phyloP scores from a whole-genome alignment of 2,113 vertebrate genomes.

The Gymnocephalus cernua region DNA sequence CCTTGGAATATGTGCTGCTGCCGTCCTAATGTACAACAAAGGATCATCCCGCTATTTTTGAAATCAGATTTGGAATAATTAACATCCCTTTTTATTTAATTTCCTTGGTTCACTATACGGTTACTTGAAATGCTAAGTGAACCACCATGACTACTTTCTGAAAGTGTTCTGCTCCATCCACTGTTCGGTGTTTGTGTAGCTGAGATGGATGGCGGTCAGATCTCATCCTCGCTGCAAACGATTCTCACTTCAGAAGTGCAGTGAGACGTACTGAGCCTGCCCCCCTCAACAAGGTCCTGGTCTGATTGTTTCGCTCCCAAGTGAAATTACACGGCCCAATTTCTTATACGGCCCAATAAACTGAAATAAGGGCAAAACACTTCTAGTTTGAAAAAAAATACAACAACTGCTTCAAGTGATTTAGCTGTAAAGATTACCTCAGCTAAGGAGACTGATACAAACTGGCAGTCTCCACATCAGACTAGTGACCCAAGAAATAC shows the following conservation, averaged over 20 bases:
- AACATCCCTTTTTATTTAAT: slow-evolving; percentile 13
- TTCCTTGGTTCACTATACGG: slow-evolving; percentile 1
- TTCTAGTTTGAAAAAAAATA: slow-evolving; percentile 15
- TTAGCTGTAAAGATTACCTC: slow-evolving; percentile 46
- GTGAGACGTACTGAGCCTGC: slow-evolving; percentile 4
- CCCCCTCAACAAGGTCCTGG: slow-evolving; percentile 35
- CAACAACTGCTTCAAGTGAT: slow-evolving; percentile 29
- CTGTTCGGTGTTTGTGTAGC: neutral
- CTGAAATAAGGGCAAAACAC: slow-evolving; percentile 49
- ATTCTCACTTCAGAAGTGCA: slow-evolving; percentile 14
- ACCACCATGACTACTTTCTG: slow-evolving; percentile 1
- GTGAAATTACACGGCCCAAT: slow-evolving; percentile 55
- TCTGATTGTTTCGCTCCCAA: slow-evolving; percentile 56
- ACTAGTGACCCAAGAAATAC: slow-evolving; percentile 41
- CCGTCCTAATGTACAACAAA: slow-evolving; percentile 39
- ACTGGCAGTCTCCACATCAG: neutral
- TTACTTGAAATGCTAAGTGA: slow-evolving; percentile 7
- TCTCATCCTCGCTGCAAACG: slow-evolving; percentile 7
- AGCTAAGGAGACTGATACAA: slow-evolving; percentile 16
- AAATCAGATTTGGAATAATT: slow-evolving; percentile 45
- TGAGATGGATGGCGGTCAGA: neutral
- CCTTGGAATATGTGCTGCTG: slow-evolving; percentile 24
- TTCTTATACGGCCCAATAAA: slow-evolving; percentile 59
- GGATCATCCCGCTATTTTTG: slow-evolving; percentile 34
- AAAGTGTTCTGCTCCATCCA: neutral